These are phyloP conservation scores for Nemotelus pantherinus DNA, from an alignment of 2,888 invertebrate genomes.

Conservation along the genomic window DNA sequence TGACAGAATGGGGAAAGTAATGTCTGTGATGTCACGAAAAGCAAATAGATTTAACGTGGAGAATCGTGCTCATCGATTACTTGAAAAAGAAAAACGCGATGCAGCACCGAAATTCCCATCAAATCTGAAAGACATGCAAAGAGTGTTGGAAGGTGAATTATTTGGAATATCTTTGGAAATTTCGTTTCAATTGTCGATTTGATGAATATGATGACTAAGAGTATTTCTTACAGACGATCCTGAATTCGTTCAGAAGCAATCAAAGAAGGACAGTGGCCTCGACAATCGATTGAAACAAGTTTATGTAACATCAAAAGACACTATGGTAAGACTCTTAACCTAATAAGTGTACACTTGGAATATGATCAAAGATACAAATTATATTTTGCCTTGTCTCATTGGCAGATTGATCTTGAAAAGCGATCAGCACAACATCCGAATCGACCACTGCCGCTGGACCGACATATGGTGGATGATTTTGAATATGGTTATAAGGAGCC, in stretches of 20 bases:
- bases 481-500: conserved; percentile 79
- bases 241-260: conserved; percentile 70
- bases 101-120: conserved; percentile 77
- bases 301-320: conserved; percentile 76
- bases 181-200: no score
- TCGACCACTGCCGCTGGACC: conserved; percentile 71
- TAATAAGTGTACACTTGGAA: neutral
- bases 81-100: conserved; percentile 71
- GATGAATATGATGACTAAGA: no score
- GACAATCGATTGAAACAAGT: conserved; percentile 75
- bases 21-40: conserved; percentile 70
- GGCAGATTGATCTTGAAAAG: conserved; percentile 59
- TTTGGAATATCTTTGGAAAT: neutral
- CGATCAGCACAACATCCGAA: conserved; percentile 55
- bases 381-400: conserved; percentile 6
- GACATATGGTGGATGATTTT: conserved; percentile 66
- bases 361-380: neutral
- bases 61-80: conserved; percentile 76
- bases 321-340: conserved; percentile 65
- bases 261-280: conserved; percentile 71
- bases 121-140: conserved; percentile 71
- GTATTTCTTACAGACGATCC: conserved; percentile 66
- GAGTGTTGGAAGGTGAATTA: conserved; percentile 67
- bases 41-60: conserved; percentile 78
- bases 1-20: conserved; percentile 73